Evolutionary conservation across 2,888 invertebrate genomes (phyloP).

Genomic region (Enchytraeus crypticus): DNA sequence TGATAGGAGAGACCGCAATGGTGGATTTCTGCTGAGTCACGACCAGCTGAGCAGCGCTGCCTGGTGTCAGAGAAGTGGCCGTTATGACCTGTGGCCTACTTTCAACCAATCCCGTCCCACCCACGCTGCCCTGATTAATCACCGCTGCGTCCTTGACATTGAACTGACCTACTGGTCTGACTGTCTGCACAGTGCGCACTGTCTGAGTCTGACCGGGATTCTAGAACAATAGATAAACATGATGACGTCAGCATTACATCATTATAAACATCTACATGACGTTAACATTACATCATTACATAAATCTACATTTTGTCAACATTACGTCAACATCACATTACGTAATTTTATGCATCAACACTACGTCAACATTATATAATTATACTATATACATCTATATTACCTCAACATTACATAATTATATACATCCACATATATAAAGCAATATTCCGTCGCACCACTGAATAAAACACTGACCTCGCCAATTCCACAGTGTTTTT

Average conservation of each 20-base stretch:
- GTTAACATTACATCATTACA: neutral
- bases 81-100: constrained; percentile 27
- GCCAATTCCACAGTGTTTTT: too few species aligned
- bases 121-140: neutral
- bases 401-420: too few species aligned
- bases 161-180: neutral
- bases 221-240: neutral
- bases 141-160: constrained; percentile 1
- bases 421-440: too few species aligned
- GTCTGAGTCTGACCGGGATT: neutral
- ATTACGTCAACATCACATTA: too few species aligned
- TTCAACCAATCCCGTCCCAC: neutral
- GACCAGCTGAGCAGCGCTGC: constrained; percentile 28
- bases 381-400: too few species aligned
- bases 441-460: too few species aligned
- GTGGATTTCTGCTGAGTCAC: constrained; percentile 26
- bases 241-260: neutral
- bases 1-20: neutral
- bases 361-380: too few species aligned
- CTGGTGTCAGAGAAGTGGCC: constrained; percentile 32
- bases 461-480: too few species aligned
- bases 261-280: neutral
- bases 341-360: too few species aligned
- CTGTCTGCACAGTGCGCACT: neutral
- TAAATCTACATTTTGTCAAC: too few species aligned